Percentiles rank a stretch among this genome's conserved stretches.
phyloP scores from a whole-genome alignment of 1,140 invertebrate species.

The Melanaphis sacchari region DNA sequence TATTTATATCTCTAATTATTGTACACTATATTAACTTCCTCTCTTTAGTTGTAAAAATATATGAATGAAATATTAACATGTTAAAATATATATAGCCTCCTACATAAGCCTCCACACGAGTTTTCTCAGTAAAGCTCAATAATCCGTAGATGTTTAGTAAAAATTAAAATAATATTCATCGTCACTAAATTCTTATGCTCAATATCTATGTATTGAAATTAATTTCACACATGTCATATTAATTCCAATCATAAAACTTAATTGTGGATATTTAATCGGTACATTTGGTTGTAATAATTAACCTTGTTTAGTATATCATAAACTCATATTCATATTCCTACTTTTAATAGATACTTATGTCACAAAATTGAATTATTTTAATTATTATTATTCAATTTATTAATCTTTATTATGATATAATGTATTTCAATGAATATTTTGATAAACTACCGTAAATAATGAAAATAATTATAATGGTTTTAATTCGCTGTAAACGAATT shows the following conservation, averaged over 20 bases:
- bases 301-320: neutral
- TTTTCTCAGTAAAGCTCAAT: too few species aligned
- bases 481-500: neutral
- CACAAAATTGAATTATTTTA: neutral
- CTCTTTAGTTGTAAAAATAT: too few species aligned
- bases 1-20: too few species aligned
- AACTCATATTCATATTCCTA: neutral
- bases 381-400: neutral
- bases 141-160: too few species aligned
- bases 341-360: neutral
- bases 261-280: neutral
- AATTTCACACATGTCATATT: neutral
- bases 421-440: neutral
- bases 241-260: neutral
- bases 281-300: neutral
- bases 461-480: neutral
- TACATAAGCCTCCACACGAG: too few species aligned
- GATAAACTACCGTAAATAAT: neutral
- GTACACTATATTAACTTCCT: too few species aligned
- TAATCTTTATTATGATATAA: neutral
- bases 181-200: neutral
- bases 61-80: too few species aligned
- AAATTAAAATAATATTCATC: neutral
- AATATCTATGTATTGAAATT: neutral
- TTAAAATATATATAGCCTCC: too few species aligned